Percentiles rank a stretch among this genome's conserved stretches.
These are phyloP conservation scores for Scortum barcoo DNA, from an alignment of 2,113 vertebrate genomes.

Conservation along the genomic window DNA sequence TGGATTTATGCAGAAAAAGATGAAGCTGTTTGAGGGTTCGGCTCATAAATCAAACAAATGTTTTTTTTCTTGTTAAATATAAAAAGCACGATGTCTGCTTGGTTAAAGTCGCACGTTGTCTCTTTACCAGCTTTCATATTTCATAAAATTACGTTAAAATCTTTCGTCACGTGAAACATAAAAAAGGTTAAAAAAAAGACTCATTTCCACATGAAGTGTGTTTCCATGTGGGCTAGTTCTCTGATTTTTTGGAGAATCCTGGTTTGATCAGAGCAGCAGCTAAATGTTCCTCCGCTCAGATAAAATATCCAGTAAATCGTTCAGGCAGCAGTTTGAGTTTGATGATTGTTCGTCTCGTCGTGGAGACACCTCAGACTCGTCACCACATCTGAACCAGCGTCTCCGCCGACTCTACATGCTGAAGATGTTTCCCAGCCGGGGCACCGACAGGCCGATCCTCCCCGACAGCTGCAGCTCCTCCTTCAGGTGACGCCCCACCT, in stretches of 20 bases:
- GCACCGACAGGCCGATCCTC: slow-evolving; percentile 87
- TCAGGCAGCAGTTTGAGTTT: neutral
- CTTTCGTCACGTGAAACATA: neutral
- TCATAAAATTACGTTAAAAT: neutral
- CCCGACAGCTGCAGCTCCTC: slow-evolving; percentile 87
- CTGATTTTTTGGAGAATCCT: no score
- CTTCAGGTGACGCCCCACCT: slow-evolving; percentile 88
- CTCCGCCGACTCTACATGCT: slow-evolving; percentile 65
- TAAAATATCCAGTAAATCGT: neutral
- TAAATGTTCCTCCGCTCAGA: neutral
- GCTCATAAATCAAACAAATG: neutral
- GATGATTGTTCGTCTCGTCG: neutral
- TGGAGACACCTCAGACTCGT: neutral
- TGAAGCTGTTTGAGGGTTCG: neutral
- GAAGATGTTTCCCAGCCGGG: slow-evolving; percentile 87
- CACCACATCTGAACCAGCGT: neutral
- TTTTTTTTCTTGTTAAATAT: neutral
- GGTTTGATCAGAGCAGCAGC: no score
- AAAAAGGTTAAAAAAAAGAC: no score
- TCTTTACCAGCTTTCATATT: neutral
- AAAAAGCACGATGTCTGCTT: neutral
- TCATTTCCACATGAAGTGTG: neutral
- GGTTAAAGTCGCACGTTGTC: no score
- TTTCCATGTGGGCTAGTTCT: no score
- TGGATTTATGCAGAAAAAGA: neutral